Evolutionary conservation across 1,140 invertebrate genomes (phyloP).

Genomic region (Caenorhabditis latens): DNA sequence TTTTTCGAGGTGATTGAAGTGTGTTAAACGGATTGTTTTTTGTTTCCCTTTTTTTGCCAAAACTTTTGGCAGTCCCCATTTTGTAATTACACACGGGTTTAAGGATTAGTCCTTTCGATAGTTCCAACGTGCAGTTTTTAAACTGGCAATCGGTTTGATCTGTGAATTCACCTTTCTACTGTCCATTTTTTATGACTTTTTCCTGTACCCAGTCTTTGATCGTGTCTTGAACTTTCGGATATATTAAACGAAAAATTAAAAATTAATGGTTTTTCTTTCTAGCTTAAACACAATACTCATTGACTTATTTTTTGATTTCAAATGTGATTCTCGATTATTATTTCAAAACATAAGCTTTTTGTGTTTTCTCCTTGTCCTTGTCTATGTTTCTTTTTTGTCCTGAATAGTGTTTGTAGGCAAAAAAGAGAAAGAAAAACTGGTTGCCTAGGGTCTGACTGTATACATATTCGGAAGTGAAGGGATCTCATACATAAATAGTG

Average conservation of each 20-base stretch:
- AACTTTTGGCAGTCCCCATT: not conserved
- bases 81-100: not conserved
- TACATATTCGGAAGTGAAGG: constrained; percentile 51
- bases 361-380: not conserved
- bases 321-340: too few relatives aligned
- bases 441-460: constrained; percentile 31
- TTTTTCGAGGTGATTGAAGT: too few relatives aligned
- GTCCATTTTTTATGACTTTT: not conserved
- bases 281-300: too few relatives aligned
- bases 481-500: constrained; percentile 44
- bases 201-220: not conserved
- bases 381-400: not conserved
- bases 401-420: not conserved
- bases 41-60: not conserved
- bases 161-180: not conserved
- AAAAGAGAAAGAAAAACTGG: constrained; percentile 2
- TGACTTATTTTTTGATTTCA: too few relatives aligned
- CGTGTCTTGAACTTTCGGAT: not conserved
- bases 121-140: not conserved
- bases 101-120: constrained; percentile 3
- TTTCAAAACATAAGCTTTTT: too few relatives aligned
- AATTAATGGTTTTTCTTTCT: too few relatives aligned
- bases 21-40: not conserved
- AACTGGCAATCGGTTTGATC: not conserved
- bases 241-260: not conserved